Base-by-base conservation (phyloP, 2,797 vertebrate genomes). In the Mastacembelus armatus region DNA sequence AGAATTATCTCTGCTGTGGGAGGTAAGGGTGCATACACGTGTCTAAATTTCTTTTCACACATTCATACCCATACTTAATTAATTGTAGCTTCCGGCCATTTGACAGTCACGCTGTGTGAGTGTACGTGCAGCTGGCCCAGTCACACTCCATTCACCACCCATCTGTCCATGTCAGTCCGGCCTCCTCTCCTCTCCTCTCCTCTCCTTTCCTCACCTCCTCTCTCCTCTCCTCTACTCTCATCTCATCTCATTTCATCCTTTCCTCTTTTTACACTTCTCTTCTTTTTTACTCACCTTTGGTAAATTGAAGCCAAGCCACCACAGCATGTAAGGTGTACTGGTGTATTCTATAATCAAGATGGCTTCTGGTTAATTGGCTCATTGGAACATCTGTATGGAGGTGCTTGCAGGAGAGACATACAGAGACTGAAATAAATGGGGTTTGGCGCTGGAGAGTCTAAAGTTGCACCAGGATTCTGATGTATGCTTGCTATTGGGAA, bases 81-180 rank as follows among this genome's bases (percentile, higher is more conserved):
- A 90, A 92, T 91, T 87, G 87, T 89, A 78, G 85, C 88, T 89
- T 80, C 66, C 83, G 89, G 87, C 84, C 77, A 91, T 91, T 91
- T 88, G 83, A 90, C 78, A 82, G 82, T 86, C 81, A 76, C 49
- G 66, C 87, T 83, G 83, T 78, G 89, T 57, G 80, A 88, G 88
- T 89, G 84, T 80, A 74, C 77, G 81, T 88, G 85, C 91, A 92
- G 91, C 88, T 88, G 85, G 88, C 79, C 81, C 49, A 78, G 89
- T 90, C 90, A 92, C 84, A 86, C 88, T 91, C 86, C 84, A 89
- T 87, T 90, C 88, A 79, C 83, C 84, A 66, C 78, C 88, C 91
- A 91, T 90, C 88, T 91, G 89, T 91, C 89, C 85, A 76, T 90
- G 89, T 92, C 84, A 82, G 69, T 65, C 69, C 5, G 48, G 74